A percentile compares a stretch with the other conserved stretches of the same genome.
phyloP scores from a whole-genome alignment of 2,113 vertebrate genomes.

The Pseudorectes ferrugineus region DNA sequence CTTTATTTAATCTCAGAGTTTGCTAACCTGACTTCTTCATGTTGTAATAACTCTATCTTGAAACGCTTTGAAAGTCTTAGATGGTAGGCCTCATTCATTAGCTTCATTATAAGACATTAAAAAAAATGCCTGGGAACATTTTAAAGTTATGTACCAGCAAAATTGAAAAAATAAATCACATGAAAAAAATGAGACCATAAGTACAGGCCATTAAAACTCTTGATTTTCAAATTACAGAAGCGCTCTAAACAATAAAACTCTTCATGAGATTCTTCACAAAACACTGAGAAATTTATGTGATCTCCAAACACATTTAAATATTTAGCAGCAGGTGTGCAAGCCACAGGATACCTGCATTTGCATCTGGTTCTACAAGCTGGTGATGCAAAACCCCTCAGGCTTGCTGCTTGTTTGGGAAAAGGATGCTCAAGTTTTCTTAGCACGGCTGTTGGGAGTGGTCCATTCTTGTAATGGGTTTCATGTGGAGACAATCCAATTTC shows the following conservation, averaged over 20 bases:
- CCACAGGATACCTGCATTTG: slow-evolving; percentile 54
- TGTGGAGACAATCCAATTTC: neutral
- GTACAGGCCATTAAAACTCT: neutral
- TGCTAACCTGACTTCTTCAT: neutral
- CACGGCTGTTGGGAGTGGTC: neutral
- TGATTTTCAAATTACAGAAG: slow-evolving; percentile 21
- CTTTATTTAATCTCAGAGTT: neutral
- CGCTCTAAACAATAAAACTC: neutral
- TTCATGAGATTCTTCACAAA: slow-evolving; percentile 11
- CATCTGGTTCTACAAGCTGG: slow-evolving; percentile 60
- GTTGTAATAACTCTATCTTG: rapidly evolving
- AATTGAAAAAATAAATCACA: neutral
- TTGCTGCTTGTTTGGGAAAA: slow-evolving; percentile 10
- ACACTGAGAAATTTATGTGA: slow-evolving; percentile 37
- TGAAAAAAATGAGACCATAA: rapidly evolving
- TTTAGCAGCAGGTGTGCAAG: slow-evolving; percentile 59
- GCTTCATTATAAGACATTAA: neutral
- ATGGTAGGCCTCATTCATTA: neutral
- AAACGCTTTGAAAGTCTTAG: neutral
- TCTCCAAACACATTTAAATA: slow-evolving; percentile 50
- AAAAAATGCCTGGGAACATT: neutral
- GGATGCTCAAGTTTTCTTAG: neutral
- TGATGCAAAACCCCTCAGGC: slow-evolving; percentile 38
- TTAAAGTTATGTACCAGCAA: neutral
- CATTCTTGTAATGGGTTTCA: neutral